Conservation (phyloP, 2,113 vertebrate genomes). For the Peromyscus californicus region DNA sequence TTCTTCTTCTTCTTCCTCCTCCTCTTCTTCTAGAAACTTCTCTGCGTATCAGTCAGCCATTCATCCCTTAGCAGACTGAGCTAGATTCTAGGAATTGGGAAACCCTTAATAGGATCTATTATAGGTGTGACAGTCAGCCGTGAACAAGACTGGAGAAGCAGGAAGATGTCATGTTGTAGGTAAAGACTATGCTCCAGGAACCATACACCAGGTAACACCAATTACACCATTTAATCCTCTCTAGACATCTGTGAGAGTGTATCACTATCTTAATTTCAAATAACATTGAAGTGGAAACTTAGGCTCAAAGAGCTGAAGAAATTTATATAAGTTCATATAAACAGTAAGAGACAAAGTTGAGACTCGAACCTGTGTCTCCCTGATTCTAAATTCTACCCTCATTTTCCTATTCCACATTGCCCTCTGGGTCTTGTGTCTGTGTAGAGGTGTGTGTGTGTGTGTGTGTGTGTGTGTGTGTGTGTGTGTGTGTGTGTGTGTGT, state of each 20-base stretch:
- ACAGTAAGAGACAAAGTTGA: background rate
- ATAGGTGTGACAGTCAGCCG: background rate
- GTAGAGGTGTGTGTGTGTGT: background rate
- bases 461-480: background rate
- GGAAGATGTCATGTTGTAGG: background rate
- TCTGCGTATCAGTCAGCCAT: background rate
- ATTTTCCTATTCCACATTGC: background rate
- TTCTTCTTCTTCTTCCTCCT: background rate
- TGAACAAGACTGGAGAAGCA: background rate
- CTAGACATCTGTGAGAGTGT: background rate
- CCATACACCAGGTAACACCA: background rate
- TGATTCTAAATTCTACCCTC: background rate
- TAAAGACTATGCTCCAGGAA: background rate
- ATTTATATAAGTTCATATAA: background rate
- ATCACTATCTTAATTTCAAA: background rate
- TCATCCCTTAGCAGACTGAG: background rate
- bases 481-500: background rate
- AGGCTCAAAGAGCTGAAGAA: background rate
- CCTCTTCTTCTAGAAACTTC: background rate
- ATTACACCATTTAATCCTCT: background rate
- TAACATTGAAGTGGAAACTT: background rate
- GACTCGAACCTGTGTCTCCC: background rate
- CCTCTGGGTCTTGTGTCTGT: background rate
- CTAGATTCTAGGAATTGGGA: background rate
- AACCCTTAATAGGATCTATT: background rate